Conservation (phyloP, 1,140 invertebrate species). For the Polyergus mexicanus region DNA sequence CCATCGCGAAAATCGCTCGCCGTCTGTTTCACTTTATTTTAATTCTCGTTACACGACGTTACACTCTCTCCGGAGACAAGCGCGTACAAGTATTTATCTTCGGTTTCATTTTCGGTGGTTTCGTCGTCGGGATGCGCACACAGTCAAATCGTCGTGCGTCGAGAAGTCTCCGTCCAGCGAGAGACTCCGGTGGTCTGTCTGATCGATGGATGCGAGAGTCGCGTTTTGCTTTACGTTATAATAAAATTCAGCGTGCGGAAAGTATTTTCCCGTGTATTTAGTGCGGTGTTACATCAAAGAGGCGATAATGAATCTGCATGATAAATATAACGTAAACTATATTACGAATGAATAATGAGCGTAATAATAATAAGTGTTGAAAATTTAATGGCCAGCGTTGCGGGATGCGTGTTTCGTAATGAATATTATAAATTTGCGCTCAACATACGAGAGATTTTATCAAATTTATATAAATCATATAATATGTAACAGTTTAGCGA, state of each 20-base stretch:
- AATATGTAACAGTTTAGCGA: slow-evolving; percentile 38
- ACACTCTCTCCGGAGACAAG: not conserved
- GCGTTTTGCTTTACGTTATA: not conserved
- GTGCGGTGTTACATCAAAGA: not conserved
- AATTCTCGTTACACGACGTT: slow-evolving; percentile 9
- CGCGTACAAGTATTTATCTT: slow-evolving; percentile 35
- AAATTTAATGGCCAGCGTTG: slow-evolving; percentile 49
- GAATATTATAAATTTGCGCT: slow-evolving; percentile 38
- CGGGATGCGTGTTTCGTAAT: not conserved
- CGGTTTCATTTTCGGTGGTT: slow-evolving; percentile 3
- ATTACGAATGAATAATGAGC: slow-evolving; percentile 45
- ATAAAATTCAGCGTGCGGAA: too few relatives aligned
- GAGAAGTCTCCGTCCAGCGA: slow-evolving; percentile 37
- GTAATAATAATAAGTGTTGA: slow-evolving; percentile 51
- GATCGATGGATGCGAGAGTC: slow-evolving; percentile 22
- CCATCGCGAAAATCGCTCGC: not conserved
- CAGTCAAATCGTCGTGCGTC: not conserved
- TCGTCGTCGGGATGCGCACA: slow-evolving; percentile 7
- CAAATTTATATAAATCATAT: slow-evolving; percentile 41
- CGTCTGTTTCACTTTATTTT: slow-evolving; percentile 29
- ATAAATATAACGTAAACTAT: slow-evolving; percentile 33
- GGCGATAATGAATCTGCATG: slow-evolving; percentile 43
- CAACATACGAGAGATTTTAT: slow-evolving; percentile 12
- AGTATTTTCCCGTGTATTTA: slow-evolving; percentile 10
- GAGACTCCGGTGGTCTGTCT: slow-evolving; percentile 19